Percentiles rank a stretch among this genome's conserved stretches.
These are phyloP conservation scores for Orchesellides sinensis DNA, from an alignment of 2,888 invertebrate genomes.

Conservation along the genomic window DNA sequence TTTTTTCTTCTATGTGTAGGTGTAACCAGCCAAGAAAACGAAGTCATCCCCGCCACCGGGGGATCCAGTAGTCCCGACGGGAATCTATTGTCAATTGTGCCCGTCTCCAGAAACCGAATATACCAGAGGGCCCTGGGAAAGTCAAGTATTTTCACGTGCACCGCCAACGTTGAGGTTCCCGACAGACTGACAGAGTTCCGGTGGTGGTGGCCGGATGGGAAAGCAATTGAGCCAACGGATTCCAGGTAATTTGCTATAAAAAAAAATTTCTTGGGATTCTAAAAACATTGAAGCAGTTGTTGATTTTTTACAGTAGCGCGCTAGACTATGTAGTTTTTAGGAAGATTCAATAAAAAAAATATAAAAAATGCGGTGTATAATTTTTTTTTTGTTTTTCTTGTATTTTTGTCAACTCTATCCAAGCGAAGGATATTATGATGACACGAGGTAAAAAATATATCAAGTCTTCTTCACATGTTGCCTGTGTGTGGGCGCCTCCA, in stretches of 20 bases:
- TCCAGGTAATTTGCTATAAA: constrained; percentile 68
- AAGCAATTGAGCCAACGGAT: constrained; percentile 61
- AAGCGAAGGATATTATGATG: constrained; percentile 68
- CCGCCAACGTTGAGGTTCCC: constrained; percentile 67
- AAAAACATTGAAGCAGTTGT: background rate
- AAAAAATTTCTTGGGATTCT: background rate
- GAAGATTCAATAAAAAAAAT: background rate
- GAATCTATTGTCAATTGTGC: constrained; percentile 32
- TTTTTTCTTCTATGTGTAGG: background rate
- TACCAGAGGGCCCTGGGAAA: constrained; percentile 66
- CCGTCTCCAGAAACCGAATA: background rate
- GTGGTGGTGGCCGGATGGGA: constrained; percentile 72
- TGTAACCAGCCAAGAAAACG: background rate
- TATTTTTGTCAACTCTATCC: constrained; percentile 27
- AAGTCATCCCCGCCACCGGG: too few species aligned
- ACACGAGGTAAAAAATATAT: constrained; percentile 65
- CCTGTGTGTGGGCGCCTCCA: too few species aligned
- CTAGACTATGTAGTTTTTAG: too few species aligned
- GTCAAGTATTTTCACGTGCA: constrained; percentile 68
- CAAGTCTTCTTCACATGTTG: too few species aligned
- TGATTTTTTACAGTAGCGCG: constrained; percentile 18
- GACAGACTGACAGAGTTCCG: constrained; percentile 68
- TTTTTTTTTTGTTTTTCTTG: background rate
- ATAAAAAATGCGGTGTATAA: background rate
- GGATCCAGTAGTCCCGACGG: too few species aligned